Conservation (phyloP, 2,888 invertebrate genomes). For the Meta bourneti region DNA sequence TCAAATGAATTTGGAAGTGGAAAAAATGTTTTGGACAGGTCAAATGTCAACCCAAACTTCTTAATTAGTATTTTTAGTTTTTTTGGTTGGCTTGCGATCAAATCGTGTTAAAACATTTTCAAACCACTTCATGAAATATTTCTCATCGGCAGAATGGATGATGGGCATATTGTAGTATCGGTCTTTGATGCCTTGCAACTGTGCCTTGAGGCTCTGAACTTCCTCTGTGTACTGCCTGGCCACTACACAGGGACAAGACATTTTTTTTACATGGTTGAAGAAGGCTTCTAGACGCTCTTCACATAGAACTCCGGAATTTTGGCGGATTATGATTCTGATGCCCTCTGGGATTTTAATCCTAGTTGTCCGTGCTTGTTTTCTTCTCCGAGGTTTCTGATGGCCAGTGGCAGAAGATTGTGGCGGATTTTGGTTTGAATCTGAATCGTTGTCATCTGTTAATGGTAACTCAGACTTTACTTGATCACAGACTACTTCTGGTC, state of each 20-base stretch:
- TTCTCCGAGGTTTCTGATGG: background rate
- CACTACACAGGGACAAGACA: background rate
- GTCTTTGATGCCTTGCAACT: constrained; percentile 6
- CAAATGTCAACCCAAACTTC: too few species aligned
- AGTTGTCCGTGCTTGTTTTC: background rate
- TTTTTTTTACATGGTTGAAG: constrained; percentile 51
- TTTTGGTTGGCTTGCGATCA: background rate
- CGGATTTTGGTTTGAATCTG: too few species aligned
- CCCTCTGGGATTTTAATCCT: constrained; percentile 17
- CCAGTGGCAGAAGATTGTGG: too few species aligned
- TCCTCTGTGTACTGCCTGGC: constrained; percentile 18
- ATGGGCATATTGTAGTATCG: constrained; percentile 9
- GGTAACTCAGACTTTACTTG: background rate
- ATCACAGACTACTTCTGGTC: background rate
- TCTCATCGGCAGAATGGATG: background rate
- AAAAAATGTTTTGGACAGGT: too few species aligned
- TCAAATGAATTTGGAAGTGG: too few species aligned
- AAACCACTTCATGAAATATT: constrained; percentile 44
- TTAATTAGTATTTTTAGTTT: too few species aligned
- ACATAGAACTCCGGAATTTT: background rate
- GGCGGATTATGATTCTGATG: constrained; percentile 6
- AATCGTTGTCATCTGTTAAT: background rate
- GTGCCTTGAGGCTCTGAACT: constrained; percentile 13
- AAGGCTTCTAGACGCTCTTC: constrained; percentile 11
- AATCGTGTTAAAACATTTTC: constrained; percentile 6